These are phyloP conservation scores for Branchipolynoe longqiensis DNA, from an alignment of 2,888 invertebrate species.

Conservation along the genomic window DNA sequence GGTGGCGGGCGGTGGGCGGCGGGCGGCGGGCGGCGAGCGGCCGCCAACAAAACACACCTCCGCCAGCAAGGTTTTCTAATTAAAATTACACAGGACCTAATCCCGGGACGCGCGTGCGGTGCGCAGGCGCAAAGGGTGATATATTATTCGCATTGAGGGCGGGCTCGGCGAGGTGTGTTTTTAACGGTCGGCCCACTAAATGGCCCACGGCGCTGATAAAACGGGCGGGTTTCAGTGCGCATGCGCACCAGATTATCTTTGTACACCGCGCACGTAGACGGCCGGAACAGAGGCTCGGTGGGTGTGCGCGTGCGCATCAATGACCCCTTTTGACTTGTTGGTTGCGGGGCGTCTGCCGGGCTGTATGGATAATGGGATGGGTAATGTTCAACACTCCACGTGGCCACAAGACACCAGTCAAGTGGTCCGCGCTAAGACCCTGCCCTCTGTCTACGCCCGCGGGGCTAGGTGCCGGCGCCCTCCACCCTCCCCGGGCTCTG, in stretches of 20 bases:
- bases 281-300: not conserved
- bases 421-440: not conserved
- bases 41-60: constrained; percentile 1
- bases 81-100: constrained; percentile 50
- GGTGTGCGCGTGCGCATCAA: not conserved
- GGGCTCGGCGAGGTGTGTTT: not conserved
- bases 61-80: constrained; percentile 41
- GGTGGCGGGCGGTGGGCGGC: not conserved
- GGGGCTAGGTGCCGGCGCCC: not conserved
- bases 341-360: not conserved
- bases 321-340: constrained; percentile 19
- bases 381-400: constrained; percentile 39
- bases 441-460: not conserved
- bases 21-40: not conserved
- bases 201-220: constrained; percentile 22
- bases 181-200: constrained; percentile 7
- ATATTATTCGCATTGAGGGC: constrained; percentile 8
- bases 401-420: constrained; percentile 31
- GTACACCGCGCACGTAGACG: constrained; percentile 3
- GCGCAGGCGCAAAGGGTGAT: constrained; percentile 5
- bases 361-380: constrained; percentile 25
- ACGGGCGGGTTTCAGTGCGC: constrained; percentile 4
- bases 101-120: not conserved
- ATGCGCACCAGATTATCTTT: constrained; percentile 42
- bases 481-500: not conserved